Evolutionary conservation across 2,113 vertebrate species (phyloP), one percentile per base, ranked within the genome.

Genomic region (Coptodon bakossiorum): DNA sequence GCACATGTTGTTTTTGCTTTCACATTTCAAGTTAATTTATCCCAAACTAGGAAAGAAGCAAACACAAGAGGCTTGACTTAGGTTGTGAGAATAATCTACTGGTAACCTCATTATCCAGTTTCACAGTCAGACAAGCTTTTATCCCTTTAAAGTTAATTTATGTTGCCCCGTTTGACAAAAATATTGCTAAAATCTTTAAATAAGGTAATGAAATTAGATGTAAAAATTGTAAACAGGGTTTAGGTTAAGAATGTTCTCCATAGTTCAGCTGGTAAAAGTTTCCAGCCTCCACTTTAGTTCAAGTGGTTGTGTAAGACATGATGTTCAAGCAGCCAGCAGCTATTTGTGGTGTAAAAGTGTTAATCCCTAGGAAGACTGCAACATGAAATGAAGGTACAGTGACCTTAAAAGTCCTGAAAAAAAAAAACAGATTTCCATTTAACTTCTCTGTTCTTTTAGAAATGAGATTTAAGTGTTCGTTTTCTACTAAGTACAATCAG

Each of bases 121-220:
- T 89, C 50, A 80, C 54, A 71, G 36, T 71, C 38, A 84, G 27
- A 38, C 54, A 54, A 85, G 17, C 38, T 50, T 61, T 81, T 80
- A 89, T 81, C 81, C 81, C 73, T 91, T 56, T 66, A 82, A 92
- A 90, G 79, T 81, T 12, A 71, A 83, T 86, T 81, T 86, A 85
- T 9, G 78, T 80, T 57, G 76, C 61, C 63, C 48, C 57, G 66
- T 84, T 66, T 68, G 57, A n/a, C 22, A n/a, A 48, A 36, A 48
- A 40, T 81, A 88, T 66, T 36, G 54, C 66, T 59, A 81, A 83
- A 88, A 78, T 82, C 54, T 66, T 56, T 86, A 79, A 79, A 84
- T 84, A 76, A 59, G 73, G 59, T 86, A 82, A 91, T 91, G 73
- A 85, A 90, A 90, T 19, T 3, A 29, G 63, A 53, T 31, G 34